Evolutionary conservation across 2,113 vertebrate species (phyloP), one percentile per base, ranked within the genome.

Genomic region (Scartelaos histophorus): DNA sequence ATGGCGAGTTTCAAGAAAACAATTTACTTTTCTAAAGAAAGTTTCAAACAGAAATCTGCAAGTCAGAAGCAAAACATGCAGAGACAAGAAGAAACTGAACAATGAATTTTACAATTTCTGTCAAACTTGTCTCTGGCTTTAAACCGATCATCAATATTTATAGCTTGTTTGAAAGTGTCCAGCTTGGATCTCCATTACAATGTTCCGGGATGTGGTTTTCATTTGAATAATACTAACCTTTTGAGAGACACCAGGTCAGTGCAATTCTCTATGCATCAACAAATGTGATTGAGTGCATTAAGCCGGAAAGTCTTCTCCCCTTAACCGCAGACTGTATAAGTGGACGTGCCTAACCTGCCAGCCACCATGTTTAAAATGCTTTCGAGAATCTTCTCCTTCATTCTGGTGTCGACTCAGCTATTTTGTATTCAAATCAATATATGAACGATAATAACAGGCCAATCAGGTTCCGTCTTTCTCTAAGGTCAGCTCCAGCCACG

Each of bases 181-280:
- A n/a, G 2, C 13, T 19, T 1, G 51, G 78, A 13, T 66, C 62
- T 51, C 24, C 4, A 29, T 43, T 24, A 16, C 35, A 25, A 73
- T 78, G 25, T 68, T 61, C 21, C 49, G 29, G 38, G 9, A 34
- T 46, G 56, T 66, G 43, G 19, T 1, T 25, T 24, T 45, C n/a
- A 47, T 38, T 21, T 38, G 12, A 53, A 77, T 34, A 79, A 45
- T 45, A 24, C 21, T 66, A 24, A 66, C 38, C 12, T 43, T 58
- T n/a, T 24, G 21, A 47, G 65, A 7, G 47, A 66, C n/a, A 13
- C 19, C 7, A 35, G 21, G 3, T 12, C 70, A 79, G 64, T 13
- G 7, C 3, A 5, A 51, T 53, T 61, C 15, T 19, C 62, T 29
- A 43, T 47, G 62, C 57, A 62, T 71, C 61, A 57, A 17, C 2